A percentile compares a stretch with the other conserved stretches of the same genome.
These are phyloP conservation scores for Eupithecia abbreviata DNA, from an alignment of 2,888 invertebrate genomes.

Conservation along the genomic window DNA sequence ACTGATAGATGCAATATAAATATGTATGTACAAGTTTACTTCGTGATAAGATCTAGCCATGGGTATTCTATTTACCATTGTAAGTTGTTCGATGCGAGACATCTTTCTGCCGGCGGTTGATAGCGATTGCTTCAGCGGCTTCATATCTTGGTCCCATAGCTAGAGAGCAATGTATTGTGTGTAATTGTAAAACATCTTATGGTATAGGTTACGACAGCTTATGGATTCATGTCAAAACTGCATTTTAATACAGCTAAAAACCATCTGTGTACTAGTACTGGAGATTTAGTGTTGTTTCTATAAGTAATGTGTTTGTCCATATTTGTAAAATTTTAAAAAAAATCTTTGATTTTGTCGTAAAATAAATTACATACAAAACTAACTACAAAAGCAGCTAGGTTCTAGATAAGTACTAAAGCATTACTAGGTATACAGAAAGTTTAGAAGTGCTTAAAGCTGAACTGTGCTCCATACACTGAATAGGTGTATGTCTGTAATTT, in stretches of 20 bases:
- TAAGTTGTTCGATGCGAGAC: constrained; percentile 92
- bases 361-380: background rate
- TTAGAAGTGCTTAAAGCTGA: constrained; percentile 21
- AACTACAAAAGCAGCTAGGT: background rate
- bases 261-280: background rate
- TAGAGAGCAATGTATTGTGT: constrained; percentile 74
- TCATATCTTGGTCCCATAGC: constrained; percentile 95
- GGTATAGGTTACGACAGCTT: background rate
- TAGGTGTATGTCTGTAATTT: constrained; percentile 4
- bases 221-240: background rate
- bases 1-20: background rate
- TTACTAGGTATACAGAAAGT: constrained; percentile 42
- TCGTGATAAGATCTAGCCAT: constrained; percentile 20
- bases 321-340: background rate
- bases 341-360: background rate
- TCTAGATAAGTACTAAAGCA: constrained; percentile 9
- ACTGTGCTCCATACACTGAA: background rate
- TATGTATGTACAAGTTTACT: background rate
- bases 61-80: constrained; percentile 86
- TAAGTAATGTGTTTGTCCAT: background rate
- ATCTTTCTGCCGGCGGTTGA: constrained; percentile 90
- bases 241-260: background rate
- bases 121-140: constrained; percentile 91
- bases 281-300: background rate
- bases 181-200: constrained; percentile 37